These are phyloP conservation scores for Stercorarius parasiticus DNA, from an alignment of 2,113 vertebrate species.

Conservation along the genomic window DNA sequence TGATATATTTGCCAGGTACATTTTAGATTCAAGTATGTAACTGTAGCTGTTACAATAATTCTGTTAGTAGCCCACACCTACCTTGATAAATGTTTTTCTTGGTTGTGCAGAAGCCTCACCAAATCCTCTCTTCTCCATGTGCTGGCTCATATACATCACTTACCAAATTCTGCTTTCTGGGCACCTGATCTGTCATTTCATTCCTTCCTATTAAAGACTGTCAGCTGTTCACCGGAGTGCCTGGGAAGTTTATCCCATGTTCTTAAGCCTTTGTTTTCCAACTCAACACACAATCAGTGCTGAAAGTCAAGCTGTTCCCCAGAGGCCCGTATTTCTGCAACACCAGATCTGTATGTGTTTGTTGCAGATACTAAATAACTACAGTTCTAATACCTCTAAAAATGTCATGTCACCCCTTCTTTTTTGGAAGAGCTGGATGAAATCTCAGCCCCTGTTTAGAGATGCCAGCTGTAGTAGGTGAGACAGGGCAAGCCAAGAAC, in stretches of 20 bases:
- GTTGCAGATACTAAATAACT: constrained; percentile 31
- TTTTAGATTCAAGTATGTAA: not conserved
- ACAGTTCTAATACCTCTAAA: constrained; percentile 15
- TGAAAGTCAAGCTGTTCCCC: constrained; percentile 24
- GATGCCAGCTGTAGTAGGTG: not conserved
- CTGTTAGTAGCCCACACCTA: not conserved
- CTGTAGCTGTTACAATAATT: not conserved
- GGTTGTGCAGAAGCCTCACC: not conserved
- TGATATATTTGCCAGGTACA: not conserved
- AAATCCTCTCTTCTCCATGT: not conserved
- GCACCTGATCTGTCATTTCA: not conserved
- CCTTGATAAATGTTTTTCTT: not conserved
- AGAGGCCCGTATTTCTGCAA: not conserved
- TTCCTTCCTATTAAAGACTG: not conserved
- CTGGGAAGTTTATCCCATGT: not conserved
- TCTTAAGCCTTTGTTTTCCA: constrained; percentile 29
- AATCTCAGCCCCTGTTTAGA: not conserved
- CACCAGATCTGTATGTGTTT: not conserved
- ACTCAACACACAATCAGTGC: not conserved
- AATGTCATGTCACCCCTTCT: not conserved
- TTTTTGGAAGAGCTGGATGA: constrained; percentile 3
- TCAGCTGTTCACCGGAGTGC: not conserved
- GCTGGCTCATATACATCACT: not conserved
- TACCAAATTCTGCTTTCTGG: not conserved
- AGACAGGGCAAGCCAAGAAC: not conserved